Evolutionary conservation across 2,113 vertebrate genomes (phyloP).

Genomic region (Addax nasomaculatus): DNA sequence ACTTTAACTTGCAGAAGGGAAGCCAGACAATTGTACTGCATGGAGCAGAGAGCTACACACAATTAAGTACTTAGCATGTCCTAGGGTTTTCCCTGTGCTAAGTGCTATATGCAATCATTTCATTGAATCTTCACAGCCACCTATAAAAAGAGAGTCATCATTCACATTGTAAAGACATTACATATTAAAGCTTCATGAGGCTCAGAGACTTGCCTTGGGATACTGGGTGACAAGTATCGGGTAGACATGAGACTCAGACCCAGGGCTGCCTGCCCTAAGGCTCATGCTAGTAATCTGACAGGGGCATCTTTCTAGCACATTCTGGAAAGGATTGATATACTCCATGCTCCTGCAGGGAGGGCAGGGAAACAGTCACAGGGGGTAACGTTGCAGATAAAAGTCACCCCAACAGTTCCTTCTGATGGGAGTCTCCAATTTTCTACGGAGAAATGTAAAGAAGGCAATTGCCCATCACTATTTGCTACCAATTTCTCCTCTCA

Average conservation of each 20-base stretch:
- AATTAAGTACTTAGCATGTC: neutral
- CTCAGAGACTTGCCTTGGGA: neutral
- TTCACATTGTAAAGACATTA: neutral
- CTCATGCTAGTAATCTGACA: neutral
- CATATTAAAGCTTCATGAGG: neutral
- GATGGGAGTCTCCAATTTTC: neutral
- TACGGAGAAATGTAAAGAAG: neutral
- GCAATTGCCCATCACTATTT: neutral
- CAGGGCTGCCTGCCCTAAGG: neutral
- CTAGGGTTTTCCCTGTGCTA: neutral
- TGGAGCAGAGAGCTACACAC: neutral
- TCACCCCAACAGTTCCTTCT: neutral
- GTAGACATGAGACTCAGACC: neutral
- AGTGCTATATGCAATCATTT: neutral
- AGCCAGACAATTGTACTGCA: neutral
- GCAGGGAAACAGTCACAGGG: neutral
- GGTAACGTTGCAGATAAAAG: neutral
- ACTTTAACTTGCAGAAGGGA: constrained; percentile 26
- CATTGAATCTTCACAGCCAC: neutral
- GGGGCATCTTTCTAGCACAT: neutral
- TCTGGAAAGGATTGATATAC: neutral
- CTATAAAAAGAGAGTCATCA: neutral
- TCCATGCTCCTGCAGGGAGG: neutral
- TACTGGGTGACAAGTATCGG: neutral
- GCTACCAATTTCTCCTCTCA: neutral